A percentile compares a stretch with the other conserved stretches of the same genome.
Evolutionary conservation across 2,113 vertebrate genomes (phyloP).

Genomic region (Talpa occidentalis): DNA sequence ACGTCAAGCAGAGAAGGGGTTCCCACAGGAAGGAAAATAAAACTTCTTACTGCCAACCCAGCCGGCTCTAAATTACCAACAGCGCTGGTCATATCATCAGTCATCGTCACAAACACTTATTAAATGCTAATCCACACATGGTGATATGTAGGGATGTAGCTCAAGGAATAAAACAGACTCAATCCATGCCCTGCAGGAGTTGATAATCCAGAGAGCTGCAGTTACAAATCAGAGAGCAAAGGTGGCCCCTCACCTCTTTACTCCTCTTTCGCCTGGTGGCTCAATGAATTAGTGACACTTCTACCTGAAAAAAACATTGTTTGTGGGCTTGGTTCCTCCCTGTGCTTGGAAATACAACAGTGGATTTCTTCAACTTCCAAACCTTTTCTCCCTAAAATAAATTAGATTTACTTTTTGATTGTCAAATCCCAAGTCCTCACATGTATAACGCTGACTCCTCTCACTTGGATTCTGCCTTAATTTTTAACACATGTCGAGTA

Average conservation of each 20-base stretch:
- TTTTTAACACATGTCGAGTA: constrained; percentile 63
- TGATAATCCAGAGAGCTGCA: neutral
- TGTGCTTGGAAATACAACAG: neutral
- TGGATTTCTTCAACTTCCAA: constrained; percentile 1
- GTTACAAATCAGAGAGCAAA: neutral
- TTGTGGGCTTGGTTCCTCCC: neutral
- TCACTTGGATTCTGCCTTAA: constrained; percentile 59
- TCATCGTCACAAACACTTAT: constrained; percentile 59
- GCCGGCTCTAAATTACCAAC: constrained; percentile 62
- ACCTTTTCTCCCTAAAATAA: constrained; percentile 13
- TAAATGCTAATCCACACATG: constrained; percentile 43
- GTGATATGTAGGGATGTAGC: neutral
- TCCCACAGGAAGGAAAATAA: constrained; percentile 67
- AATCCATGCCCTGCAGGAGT: neutral
- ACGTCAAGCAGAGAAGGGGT: constrained; percentile 58
- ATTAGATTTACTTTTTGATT: constrained; percentile 49
- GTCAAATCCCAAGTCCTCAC: constrained; percentile 47
- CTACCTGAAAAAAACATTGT: neutral
- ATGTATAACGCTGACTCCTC: neutral
- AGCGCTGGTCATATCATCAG: neutral
- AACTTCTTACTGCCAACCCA: constrained; percentile 6
- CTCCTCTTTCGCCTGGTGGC: too few species aligned
- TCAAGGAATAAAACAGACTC: constrained; percentile 29
- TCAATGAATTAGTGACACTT: neutral
- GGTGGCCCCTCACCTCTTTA: accelerated